phyloP scores from a whole-genome alignment of 1,140 invertebrate species.

The fruit fly (Drosophila melanogaster) region DNA sequence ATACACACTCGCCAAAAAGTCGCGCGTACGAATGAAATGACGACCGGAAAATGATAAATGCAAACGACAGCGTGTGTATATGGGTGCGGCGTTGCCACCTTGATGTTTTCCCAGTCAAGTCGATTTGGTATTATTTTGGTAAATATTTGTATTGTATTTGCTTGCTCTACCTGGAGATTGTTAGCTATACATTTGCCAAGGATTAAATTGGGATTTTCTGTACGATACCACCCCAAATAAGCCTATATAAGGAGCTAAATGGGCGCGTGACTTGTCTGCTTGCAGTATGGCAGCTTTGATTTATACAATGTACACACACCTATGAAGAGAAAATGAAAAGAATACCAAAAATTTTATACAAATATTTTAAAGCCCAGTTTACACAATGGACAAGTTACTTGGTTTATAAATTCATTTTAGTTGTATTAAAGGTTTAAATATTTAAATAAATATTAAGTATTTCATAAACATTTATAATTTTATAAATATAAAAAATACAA shows the following conservation, averaged over 20 bases:
- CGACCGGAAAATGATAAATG: constrained; percentile 80
- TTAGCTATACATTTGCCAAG: no score
- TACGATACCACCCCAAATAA: no score
- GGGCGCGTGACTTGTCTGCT: neutral
- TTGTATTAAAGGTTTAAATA: no score
- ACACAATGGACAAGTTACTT: no score
- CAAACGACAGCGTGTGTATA: constrained; percentile 63
- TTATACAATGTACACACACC: neutral
- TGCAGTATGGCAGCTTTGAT: neutral
- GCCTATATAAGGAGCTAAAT: neutral
- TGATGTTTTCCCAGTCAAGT: neutral
- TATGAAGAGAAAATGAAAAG: neutral
- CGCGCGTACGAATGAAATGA: constrained; percentile 74
- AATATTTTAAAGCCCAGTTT: no score
- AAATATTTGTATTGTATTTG: no score
- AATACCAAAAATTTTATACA: neutral
- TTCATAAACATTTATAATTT: no score
- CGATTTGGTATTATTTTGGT: neutral
- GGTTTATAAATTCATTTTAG: no score
- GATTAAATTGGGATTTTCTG: neutral
- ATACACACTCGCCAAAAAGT: constrained; percentile 72
- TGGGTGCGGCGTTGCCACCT: constrained; percentile 53
- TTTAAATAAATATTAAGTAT: no score
- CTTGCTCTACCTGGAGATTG: neutral
- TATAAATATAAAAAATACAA: no score